These are phyloP conservation scores for Galeruca laticollis DNA, from an alignment of 2,888 invertebrate genomes.

Conservation along the genomic window DNA sequence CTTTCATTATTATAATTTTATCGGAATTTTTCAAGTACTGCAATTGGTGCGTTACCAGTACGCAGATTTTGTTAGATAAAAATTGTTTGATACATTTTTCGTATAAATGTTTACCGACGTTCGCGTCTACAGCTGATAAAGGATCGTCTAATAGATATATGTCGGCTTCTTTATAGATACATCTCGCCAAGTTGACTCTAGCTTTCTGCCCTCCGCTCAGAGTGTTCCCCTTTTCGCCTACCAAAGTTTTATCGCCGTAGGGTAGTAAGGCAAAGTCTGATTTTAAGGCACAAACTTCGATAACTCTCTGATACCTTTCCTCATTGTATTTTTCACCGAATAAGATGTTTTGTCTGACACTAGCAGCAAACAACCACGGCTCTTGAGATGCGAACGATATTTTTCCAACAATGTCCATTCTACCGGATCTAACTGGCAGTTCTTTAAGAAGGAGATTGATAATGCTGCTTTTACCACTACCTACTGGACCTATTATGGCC, in stretches of 20 bases:
- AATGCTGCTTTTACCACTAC: slow-evolving; percentile 74
- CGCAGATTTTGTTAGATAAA: slow-evolving; percentile 72
- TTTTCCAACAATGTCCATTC: slow-evolving; percentile 67
- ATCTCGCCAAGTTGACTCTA: slow-evolving; percentile 82
- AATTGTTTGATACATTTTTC: slow-evolving; percentile 77
- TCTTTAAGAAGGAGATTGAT: slow-evolving; percentile 68
- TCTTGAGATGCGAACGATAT: slow-evolving; percentile 74
- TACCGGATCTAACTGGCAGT: slow-evolving; percentile 65
- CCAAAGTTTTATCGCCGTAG: slow-evolving; percentile 80
- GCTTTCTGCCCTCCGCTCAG: slow-evolving; percentile 90
- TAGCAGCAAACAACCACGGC: slow-evolving; percentile 74
- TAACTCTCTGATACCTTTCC: slow-evolving; percentile 72
- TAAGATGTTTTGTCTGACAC: slow-evolving; percentile 81
- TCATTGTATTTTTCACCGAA: slow-evolving; percentile 77
- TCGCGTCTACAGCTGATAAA: slow-evolving; percentile 83
- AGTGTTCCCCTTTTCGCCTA: slow-evolving; percentile 85
- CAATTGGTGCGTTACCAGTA: slow-evolving; percentile 80
- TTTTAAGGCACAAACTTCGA: slow-evolving; percentile 75
- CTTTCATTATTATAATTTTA: slow-evolving; percentile 64
- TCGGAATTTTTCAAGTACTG: slow-evolving; percentile 69
- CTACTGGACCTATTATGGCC: slow-evolving; percentile 78
- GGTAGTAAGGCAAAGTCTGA: slow-evolving; percentile 82
- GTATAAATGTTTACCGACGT: slow-evolving; percentile 80
- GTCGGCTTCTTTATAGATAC: slow-evolving; percentile 82
- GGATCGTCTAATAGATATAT: slow-evolving; percentile 87